Base-by-base conservation (phyloP, 2,113 vertebrate species). In the Chloropsis hardwickii region DNA sequence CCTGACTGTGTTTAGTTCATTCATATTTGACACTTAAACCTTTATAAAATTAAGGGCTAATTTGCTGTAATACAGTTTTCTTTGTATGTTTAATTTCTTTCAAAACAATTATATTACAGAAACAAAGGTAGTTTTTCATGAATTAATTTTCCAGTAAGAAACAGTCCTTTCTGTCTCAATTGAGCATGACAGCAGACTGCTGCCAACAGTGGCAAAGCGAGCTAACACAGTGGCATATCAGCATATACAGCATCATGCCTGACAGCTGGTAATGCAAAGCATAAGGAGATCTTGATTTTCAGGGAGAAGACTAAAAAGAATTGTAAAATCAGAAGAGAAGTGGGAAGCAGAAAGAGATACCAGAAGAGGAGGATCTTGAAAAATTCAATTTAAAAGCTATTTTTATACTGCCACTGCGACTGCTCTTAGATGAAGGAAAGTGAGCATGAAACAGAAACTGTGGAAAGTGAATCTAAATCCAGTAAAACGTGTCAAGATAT, bases 311-410 rank as follows among this genome's bases (percentile, higher is more conserved):
- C 64, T 70, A 77, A 81, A 70, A 85, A 86, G 76, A 96, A 88
- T 94, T 57, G 58, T 44, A 65, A 90, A 96, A 96, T 96, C 95
- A 88, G 69, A 86, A 77, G 64, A 92, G 82, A 93, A 90, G 72
- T 79, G 82, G 76, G 86, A 94, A 96, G 80, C 69, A 84, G 72
- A 40, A 88, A 86, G 86, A 94, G 80, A 90, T 35, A 90, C 64
- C 85, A 96, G 72, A 90, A 83, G 60, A 94, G 76, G 65, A 92
- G 50, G 71, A 90, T 84, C 88, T 86, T 0, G 0, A 92, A 95
- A 96, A 96, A 93, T 92, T 96, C 66, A 86, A 96, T 94, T 94
- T 95, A 88, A 33, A 86, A 95, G 94, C 86, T 94, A 96, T 96
- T 96, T 96, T 96, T 92, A 90, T 74, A 67, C 58, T 88, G 80